phyloP scores from a whole-genome alignment of 2,888 invertebrate genomes.

The Aromia moschata region DNA sequence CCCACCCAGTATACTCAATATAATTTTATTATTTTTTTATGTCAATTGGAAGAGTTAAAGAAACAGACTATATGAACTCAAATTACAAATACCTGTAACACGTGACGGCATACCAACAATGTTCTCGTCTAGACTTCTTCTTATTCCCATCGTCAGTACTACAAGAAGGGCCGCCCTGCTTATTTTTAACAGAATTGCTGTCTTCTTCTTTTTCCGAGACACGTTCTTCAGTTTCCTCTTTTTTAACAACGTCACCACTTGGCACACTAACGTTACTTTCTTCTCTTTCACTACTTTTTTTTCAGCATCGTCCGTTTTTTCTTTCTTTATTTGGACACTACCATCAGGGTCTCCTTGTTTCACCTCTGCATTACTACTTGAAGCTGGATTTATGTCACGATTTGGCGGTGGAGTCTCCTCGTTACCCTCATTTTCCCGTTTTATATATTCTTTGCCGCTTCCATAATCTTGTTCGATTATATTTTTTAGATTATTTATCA shows the following conservation, averaged over 20 bases:
- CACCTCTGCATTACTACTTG: not conserved
- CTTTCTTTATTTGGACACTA: not conserved
- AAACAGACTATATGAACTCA: too few relatives aligned
- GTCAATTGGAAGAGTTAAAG: too few relatives aligned
- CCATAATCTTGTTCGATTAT: conserved; percentile 25
- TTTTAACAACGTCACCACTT: not conserved
- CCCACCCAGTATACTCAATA: too few relatives aligned
- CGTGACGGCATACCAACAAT: conserved; percentile 71
- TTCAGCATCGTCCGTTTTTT: not conserved
- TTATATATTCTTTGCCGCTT: not conserved
- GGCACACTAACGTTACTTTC: conserved; percentile 1
- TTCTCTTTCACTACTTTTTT: not conserved
- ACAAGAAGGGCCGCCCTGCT: conserved; percentile 18
- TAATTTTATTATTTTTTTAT: too few relatives aligned
- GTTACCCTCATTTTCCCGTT: conserved; percentile 5
- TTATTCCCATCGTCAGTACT: conserved; percentile 19
- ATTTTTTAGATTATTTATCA: conserved; percentile 17
- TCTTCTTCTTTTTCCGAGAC: not conserved
- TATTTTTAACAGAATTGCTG: conserved; percentile 5
- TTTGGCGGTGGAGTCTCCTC: conserved; percentile 4
- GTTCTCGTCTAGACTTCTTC: conserved; percentile 59
- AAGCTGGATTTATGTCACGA: not conserved
- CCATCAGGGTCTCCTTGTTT: conserved; percentile 4
- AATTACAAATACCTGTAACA: conserved; percentile 68
- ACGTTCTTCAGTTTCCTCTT: not conserved